A percentile compares a stretch with the other conserved stretches of the same genome.
Conservation (phyloP, 2,888 invertebrate genomes). For the Dynastes tityus region DNA sequence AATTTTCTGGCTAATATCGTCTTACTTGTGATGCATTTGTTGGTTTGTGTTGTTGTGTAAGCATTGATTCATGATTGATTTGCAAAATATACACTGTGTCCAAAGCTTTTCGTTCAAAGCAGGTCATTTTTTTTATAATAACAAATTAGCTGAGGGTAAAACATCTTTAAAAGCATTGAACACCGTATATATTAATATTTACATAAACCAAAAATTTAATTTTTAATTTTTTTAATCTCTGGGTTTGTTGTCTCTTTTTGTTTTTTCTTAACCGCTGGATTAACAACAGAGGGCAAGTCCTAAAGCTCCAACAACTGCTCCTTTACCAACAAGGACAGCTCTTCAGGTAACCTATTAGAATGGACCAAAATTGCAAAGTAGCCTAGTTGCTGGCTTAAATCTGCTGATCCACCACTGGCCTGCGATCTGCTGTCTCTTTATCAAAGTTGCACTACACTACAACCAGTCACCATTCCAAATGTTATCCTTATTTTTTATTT, state of each 20-base stretch:
- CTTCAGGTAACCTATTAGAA: conserved; percentile 76
- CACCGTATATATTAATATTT: not conserved
- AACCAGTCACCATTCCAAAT: conserved; percentile 39
- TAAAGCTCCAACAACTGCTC: conserved; percentile 74
- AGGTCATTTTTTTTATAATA: too few relatives aligned
- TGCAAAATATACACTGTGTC: too few relatives aligned
- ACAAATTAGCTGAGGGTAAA: too few relatives aligned
- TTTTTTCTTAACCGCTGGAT: conserved; percentile 33
- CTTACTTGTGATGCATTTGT: conserved; percentile 45
- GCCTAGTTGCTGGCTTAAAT: conserved; percentile 11
- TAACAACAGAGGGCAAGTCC: conserved; percentile 71
- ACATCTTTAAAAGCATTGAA: too few relatives aligned
- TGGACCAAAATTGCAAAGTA: not conserved
- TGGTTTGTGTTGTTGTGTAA: conserved; percentile 59
- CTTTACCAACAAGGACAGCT: conserved; percentile 77
- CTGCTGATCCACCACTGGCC: conserved; percentile 56
- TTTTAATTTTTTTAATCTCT: conserved; percentile 48
- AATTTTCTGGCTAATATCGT: not conserved
- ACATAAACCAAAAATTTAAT: not conserved
- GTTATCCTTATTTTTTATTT: conserved; percentile 11
- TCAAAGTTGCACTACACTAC: conserved; percentile 9
- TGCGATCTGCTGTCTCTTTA: conserved; percentile 5
- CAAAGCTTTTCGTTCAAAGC: too few relatives aligned
- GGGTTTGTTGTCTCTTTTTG: conserved; percentile 58
- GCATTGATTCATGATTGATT: too few relatives aligned